Base-by-base conservation (phyloP, 2,888 invertebrate species). In the Macaria notata region DNA sequence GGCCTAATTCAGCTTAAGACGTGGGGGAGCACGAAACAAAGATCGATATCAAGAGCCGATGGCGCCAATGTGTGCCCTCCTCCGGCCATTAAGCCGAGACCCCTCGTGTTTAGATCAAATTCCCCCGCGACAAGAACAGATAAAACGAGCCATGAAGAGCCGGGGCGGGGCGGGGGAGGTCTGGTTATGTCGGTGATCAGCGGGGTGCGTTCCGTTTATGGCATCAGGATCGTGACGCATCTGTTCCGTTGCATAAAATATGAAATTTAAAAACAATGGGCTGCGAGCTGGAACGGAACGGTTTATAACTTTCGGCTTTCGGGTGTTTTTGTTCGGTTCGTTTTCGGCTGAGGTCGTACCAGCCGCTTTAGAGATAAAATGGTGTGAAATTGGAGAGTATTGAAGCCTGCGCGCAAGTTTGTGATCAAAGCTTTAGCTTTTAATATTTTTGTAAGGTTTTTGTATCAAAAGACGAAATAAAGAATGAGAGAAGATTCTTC, bases 31-130 rank as follows among this genome's bases (percentile, higher is more conserved):
- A 55, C 54, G 54, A 54, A 59, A 59, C 59, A 81, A 82, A 90
- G 88, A 90, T 90, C 89, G 87, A 89, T 89, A 89, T 86, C 86
- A 81, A 84, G 80, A 82, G 83, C 80, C 80, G 75, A 78, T 83
- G 83, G 84, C 85, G 84, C 81, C 83, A 79, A 81, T 86, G 84
- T 83, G 81, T 82, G 80, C 83, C 84, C 85, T 78, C 77, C 70
- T 70, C 69, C 69, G 64, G 63, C 86, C 87, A 83, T 75, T 76
- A 61, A 69, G 74, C 55, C 55, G 54, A 71, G 88, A 81, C 69
- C 87, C 77, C 78, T 78, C 75, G 70, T 73, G 78, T 79, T 81
- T 71, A 73, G 72, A 73, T 76, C 71, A 66, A 73, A 78, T 73
- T 76, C 78, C 73, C 74, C 65, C 62, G 72, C 62, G 68, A 63